These are phyloP conservation scores for Drosophila helvetica DNA, from an alignment of 2,888 invertebrate genomes.

Conservation along the genomic window DNA sequence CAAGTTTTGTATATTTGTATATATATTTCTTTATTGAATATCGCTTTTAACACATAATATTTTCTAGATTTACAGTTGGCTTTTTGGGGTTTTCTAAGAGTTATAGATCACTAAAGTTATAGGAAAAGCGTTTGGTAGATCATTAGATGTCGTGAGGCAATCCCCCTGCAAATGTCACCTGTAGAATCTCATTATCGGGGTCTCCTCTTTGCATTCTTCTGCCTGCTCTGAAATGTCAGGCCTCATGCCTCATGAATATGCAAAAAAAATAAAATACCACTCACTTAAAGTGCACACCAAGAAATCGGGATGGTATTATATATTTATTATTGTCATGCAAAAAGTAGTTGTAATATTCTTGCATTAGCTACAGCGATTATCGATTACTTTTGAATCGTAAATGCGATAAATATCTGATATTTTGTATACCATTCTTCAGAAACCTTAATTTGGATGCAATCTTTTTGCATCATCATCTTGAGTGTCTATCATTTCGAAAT, in stretches of 20 bases:
- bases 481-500: no score
- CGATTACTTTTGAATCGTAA: neutral
- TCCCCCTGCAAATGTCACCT: neutral
- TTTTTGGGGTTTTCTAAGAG: neutral
- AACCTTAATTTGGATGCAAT: no score
- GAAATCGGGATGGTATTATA: neutral
- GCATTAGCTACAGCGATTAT: neutral
- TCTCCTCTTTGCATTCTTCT: neutral
- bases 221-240: neutral
- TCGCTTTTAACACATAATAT: neutral
- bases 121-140: neutral
- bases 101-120: neutral
- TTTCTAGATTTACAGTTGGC: conserved; percentile 1
- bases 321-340: no score
- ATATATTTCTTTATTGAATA: conserved; percentile 3
- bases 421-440: no score
- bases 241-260: neutral
- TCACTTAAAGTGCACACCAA: neutral
- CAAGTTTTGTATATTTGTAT: conserved; percentile 7
- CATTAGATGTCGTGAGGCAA: neutral
- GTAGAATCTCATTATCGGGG: neutral
- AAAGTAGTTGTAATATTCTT: neutral
- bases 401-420: neutral
- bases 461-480: no score
- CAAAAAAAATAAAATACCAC: neutral